Evolutionary conservation across 1,140 invertebrate genomes (phyloP), one percentile per base, ranked within the genome.

Genomic region (Drosophila tani): DNA sequence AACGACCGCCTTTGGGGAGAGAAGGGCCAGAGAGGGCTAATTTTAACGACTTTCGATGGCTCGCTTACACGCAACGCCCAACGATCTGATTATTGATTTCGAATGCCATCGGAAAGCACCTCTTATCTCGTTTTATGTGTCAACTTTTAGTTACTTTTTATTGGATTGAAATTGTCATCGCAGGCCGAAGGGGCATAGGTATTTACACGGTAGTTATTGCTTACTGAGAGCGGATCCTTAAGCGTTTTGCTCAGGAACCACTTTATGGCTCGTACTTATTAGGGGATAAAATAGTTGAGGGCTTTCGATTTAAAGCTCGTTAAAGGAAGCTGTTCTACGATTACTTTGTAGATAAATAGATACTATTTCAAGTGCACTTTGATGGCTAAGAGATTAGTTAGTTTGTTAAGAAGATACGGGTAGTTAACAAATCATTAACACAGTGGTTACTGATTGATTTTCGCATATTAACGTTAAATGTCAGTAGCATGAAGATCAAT

Each of bases 41-140:
- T 74, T 73, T 74, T 74, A 41, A 74, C 49, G 67, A 40, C 53
- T 59, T 73, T 73, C 43, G 68, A 73, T 71, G 55, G 68, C 67
- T 60, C 70, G 70, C 73, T 74, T 74, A 74, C 70, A 73, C 46
- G 68, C 67, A 51, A 74, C 68, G 68, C 45, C 45, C 70, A 74
- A 74, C 70, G 70, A 74, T 74, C 70, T 74, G 70, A 73, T 74
- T 74, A 74, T 74, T 74, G 70, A 74, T 74, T 73, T 60, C 56
- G 68, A 73, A 70, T 73, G 53, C 53, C 53, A 59, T 73, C 51
- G 27, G 51, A 60, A 60, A 74, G 58, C 70, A 29, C 46, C 68
- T 56, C 68, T 51, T 74, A 73, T 74, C 67, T 60, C 68, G 70
- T 74, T 74, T 74, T 74, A 74, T 74, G 70, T 74, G 70, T 73